phyloP scores from a whole-genome alignment of 2,113 vertebrate species.

The Lamprologus sp. region DNA sequence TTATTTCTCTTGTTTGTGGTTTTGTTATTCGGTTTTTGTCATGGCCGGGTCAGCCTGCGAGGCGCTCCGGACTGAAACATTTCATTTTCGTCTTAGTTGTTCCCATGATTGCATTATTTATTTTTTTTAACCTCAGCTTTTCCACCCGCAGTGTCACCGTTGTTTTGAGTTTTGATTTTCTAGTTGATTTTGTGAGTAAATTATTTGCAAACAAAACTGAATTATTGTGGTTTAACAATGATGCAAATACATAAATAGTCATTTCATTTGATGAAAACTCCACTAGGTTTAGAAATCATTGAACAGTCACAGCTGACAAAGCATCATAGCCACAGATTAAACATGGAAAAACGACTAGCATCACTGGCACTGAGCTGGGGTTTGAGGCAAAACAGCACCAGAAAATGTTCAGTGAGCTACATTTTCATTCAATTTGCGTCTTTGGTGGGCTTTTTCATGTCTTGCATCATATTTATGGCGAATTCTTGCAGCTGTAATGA shows the following conservation, averaged over 20 bases:
- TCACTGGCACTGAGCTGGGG: accelerated
- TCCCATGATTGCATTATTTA: neutral
- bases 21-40: neutral
- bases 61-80: neutral
- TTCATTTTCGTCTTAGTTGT: neutral
- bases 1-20: neutral
- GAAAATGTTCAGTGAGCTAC: neutral
- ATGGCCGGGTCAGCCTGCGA: neutral
- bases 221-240: neutral
- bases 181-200: neutral
- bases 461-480: accelerated
- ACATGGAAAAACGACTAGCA: neutral
- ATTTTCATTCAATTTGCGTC: neutral
- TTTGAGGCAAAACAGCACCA: neutral
- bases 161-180: neutral
- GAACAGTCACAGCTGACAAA: neutral
- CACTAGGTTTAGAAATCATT: neutral
- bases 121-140: neutral
- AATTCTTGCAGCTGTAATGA: neutral
- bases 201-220: neutral
- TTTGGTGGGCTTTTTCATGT: neutral
- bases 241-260: neutral
- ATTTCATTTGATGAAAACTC: neutral
- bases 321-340: neutral
- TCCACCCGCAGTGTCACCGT: neutral